phyloP scores from a whole-genome alignment of 1,140 invertebrate species.

The Polypedilum pembai region DNA sequence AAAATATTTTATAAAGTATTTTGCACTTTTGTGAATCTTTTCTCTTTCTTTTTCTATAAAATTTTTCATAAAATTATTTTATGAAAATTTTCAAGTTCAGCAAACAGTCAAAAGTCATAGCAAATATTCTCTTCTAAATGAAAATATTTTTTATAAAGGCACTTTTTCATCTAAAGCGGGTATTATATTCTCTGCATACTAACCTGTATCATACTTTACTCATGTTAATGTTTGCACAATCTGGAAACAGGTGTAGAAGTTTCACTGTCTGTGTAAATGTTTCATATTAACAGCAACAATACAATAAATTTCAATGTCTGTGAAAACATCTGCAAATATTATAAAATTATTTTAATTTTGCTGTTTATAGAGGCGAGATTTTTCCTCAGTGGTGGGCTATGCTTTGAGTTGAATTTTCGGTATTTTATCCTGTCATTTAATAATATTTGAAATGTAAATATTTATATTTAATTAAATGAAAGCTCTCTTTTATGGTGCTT shows the following conservation, averaged over 20 bases:
- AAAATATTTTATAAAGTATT: too few relatives aligned
- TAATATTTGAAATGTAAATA: not conserved
- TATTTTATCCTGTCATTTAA: not conserved
- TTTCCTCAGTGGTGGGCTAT: not conserved
- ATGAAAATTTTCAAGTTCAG: too few relatives aligned
- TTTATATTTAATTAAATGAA: constrained; percentile 25
- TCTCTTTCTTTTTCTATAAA: too few relatives aligned
- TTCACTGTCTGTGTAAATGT: too few relatives aligned
- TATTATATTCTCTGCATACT: too few relatives aligned
- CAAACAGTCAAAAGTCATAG: too few relatives aligned
- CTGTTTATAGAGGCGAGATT: not conserved
- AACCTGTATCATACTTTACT: not conserved
- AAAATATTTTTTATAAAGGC: too few relatives aligned
- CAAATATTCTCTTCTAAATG: too few relatives aligned
- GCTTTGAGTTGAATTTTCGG: not conserved
- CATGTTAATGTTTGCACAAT: constrained; percentile 5
- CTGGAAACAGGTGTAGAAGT: not conserved
- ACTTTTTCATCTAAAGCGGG: too few relatives aligned
- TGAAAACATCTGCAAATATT: constrained; percentile 11
- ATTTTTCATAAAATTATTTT: too few relatives aligned
- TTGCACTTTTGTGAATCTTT: too few relatives aligned
- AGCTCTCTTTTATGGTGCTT: too few relatives aligned
- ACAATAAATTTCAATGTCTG: not conserved
- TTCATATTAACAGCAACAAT: not conserved
- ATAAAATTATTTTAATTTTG: not conserved